These are phyloP conservation scores for Acleris laterana DNA, from an alignment of 2,888 invertebrate genomes.

Conservation along the genomic window DNA sequence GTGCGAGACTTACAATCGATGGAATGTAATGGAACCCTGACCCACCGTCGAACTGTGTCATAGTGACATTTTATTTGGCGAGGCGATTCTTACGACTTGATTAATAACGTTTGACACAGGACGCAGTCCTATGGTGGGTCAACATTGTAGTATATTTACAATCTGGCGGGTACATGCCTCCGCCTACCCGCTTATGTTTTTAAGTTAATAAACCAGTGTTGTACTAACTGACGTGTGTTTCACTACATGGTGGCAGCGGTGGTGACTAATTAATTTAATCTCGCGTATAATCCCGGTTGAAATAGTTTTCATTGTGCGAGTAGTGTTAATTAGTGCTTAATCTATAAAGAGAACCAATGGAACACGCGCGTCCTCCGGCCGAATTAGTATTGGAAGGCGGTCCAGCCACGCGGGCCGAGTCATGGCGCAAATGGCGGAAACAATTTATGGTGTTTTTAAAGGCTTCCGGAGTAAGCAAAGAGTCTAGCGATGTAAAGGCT, in stretches of 20 bases:
- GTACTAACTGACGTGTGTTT: conserved; percentile 19
- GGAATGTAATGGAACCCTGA: too few species aligned
- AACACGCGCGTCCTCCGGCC: conserved; percentile 39
- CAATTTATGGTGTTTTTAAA: conserved; percentile 39
- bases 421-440: conserved; percentile 40
- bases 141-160: not conserved
- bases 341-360: conserved; percentile 11
- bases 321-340: not conserved
- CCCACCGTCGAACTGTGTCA: too few species aligned
- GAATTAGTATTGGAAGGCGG: conserved; percentile 37
- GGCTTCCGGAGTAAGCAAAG: conserved; percentile 41
- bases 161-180: not conserved
- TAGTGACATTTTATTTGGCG: too few species aligned
- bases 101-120: too few species aligned
- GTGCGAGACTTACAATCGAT: too few species aligned
- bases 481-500: conserved; percentile 39
- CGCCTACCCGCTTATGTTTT: not conserved
- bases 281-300: not conserved
- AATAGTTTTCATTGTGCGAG: not conserved
- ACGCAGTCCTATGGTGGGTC: too few species aligned
- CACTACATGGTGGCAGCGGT: conserved; percentile 34
- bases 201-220: conserved; percentile 2
- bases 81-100: too few species aligned
- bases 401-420: conserved; percentile 31
- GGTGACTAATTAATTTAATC: not conserved